These are phyloP conservation scores for Lichenostomus cassidix DNA, from an alignment of 2,113 vertebrate genomes.

Conservation along the genomic window DNA sequence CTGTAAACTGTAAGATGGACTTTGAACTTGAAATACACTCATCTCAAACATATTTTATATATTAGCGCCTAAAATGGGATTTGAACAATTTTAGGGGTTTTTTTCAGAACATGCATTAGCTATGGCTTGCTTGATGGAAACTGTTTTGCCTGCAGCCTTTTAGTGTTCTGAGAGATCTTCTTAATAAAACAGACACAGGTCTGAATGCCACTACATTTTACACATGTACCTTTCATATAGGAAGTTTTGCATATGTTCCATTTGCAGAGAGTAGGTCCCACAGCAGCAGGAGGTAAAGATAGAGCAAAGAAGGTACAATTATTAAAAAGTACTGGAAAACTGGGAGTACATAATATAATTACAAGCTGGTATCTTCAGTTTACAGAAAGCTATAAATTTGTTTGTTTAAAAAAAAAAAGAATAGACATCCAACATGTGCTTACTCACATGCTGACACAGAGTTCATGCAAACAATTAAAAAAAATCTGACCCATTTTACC, in stretches of 20 bases:
- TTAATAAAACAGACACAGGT: neutral
- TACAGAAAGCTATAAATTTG: neutral
- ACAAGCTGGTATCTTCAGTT: conserved; percentile 7
- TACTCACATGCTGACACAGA: conserved; percentile 25
- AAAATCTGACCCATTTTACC: neutral
- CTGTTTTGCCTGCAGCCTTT: neutral
- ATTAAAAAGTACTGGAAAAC: neutral
- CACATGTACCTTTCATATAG: neutral
- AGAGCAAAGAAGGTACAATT: neutral
- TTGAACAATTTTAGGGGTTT: neutral
- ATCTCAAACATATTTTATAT: neutral
- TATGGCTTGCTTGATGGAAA: neutral
- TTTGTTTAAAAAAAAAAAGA: conserved; percentile 1
- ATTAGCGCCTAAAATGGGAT: neutral
- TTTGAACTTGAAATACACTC: neutral
- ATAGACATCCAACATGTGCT: conserved; percentile 12
- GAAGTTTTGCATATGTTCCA: neutral
- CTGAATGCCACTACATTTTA: neutral
- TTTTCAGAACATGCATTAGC: neutral
- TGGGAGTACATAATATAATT: neutral
- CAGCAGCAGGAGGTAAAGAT: neutral
- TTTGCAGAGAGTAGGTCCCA: neutral
- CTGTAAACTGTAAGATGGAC: neutral
- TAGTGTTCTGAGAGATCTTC: neutral
- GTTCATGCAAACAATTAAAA: neutral